Evolutionary conservation across 2,888 invertebrate species (phyloP).

Genomic region (Amblyteles armatorius): DNA sequence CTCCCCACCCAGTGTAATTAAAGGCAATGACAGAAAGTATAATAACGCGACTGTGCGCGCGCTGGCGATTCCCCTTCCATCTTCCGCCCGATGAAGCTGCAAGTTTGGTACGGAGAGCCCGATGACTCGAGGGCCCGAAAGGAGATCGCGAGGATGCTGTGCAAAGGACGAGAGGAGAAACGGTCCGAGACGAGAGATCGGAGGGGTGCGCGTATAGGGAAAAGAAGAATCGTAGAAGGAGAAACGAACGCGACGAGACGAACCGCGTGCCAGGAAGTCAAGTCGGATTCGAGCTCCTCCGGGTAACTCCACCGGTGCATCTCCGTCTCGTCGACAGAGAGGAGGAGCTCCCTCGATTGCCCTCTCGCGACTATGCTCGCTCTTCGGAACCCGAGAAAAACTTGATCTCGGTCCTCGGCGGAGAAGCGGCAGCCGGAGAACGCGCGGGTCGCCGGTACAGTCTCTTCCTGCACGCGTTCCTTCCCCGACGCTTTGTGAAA

Average conservation of each 20-base stretch:
- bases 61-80: not conserved
- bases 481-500: conserved; percentile 5
- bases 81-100: conserved; percentile 50
- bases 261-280: conserved; percentile 83
- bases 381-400: conserved; percentile 80
- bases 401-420: conserved; percentile 79
- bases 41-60: conserved; percentile 54
- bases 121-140: conserved; percentile 47
- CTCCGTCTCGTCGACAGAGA: not conserved
- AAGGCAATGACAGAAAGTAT: conserved; percentile 76
- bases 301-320: conserved; percentile 20
- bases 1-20: conserved; percentile 73
- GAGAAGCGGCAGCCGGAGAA: conserved; percentile 44
- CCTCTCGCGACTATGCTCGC: conserved; percentile 45
- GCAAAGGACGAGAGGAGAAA: conserved; percentile 57
- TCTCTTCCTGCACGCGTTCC: conserved; percentile 5
- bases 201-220: conserved; percentile 12
- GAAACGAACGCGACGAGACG: conserved; percentile 58
- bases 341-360: conserved; percentile 37
- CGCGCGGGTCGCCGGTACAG: conserved; percentile 29
- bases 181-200: conserved; percentile 26
- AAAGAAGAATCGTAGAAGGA: conserved; percentile 56
- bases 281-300: conserved; percentile 78
- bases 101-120: conserved; percentile 23
- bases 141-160: conserved; percentile 36